Conservation (phyloP, 2,888 invertebrate species). For the Patella caerulea region DNA sequence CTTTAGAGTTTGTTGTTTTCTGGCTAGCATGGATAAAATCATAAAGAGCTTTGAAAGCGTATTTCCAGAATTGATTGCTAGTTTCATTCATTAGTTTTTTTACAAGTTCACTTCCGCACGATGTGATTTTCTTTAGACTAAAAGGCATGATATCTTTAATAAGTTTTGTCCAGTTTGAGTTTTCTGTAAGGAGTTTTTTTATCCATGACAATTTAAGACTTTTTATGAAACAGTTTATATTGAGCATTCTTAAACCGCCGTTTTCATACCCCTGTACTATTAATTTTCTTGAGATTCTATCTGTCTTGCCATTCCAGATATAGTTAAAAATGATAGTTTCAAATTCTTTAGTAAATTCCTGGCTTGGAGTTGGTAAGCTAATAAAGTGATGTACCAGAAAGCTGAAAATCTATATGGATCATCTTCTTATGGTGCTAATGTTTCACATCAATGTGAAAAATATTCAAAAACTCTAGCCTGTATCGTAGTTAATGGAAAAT, state of each 20-base stretch:
- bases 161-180: conserved; percentile 3
- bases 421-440: no score
- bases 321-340: conserved; percentile 17
- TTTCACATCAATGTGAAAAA: no score
- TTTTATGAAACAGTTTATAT: conserved; percentile 22
- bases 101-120: no score
- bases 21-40: no score
- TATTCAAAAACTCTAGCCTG: no score
- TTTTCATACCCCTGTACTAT: conserved; percentile 14
- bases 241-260: conserved; percentile 18
- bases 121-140: no score
- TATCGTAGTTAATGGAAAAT: no score
- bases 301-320: conserved; percentile 22
- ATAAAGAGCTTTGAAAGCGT: no score
- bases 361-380: conserved; percentile 19
- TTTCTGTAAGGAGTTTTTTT: conserved; percentile 9
- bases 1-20: neutral
- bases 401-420: no score
- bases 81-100: no score
- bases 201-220: conserved; percentile 23
- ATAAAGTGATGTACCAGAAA: conserved; percentile 20
- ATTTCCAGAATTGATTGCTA: neutral
- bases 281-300: conserved; percentile 22
- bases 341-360: conserved; percentile 2
- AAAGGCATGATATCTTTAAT: no score